Evolutionary conservation across 1,140 invertebrate genomes (phyloP), one percentile per base, ranked within the genome.

Genomic region (Neuroterus valhalla): DNA sequence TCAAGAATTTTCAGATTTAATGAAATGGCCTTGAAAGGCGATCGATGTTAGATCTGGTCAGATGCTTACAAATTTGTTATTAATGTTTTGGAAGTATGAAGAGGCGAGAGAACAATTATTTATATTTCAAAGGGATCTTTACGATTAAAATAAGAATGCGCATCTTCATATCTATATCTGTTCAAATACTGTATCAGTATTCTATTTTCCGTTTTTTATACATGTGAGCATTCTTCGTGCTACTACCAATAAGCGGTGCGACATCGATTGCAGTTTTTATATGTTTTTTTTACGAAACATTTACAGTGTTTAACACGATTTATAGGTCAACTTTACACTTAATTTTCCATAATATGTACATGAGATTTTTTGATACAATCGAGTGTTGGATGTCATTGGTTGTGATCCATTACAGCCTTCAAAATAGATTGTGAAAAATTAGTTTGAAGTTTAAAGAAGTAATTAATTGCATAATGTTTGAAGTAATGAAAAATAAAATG

Each of bases 151-250:
- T 72, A 31, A 77, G 74, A 80, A 84, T 78, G 79, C 82, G 79
- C 81, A 85, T 76, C 81, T 86, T 86, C 80, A 83, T 79, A 82
- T 73, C 71, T 80, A 73, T 78, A 75, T 76, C 78, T 75, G 75
- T 80, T 73, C 75, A 80, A 78, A 81, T 78, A 82, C 72, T 80
- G 77, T 77, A 82, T 86, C 86, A 88, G 86, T 88, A 88, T 87
- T 88, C 78, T 77, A 81, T 79, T 71, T 82, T 82, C 66, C 80
- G 71, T 77, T 75, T 77, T 78, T 82, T 76, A 73, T 55, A 76
- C 73, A 74, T 21, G 44, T 80, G 80, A 77, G 77, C 77, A 78
- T 80, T 77, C 69, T 71, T 72, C 67, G 76, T 72, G 74, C 71
- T 73, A 71, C 66, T 75, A 76, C 45, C 71, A 71, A 68, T 66